Evolutionary conservation across 2,888 invertebrate genomes (phyloP).

Genomic region (Xestobium rufovillosum): DNA sequence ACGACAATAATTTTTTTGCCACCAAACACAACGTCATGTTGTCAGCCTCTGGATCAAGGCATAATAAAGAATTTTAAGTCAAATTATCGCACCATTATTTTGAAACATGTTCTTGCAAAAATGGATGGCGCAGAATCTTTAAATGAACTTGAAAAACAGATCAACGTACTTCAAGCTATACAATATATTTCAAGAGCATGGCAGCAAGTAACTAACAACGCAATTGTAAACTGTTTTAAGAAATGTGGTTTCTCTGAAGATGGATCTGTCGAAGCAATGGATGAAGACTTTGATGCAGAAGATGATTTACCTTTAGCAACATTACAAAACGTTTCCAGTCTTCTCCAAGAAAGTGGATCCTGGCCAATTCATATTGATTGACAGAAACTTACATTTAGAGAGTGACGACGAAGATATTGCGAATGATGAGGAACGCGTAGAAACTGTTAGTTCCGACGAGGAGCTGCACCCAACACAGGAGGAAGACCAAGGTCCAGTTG

Average conservation of each 20-base stretch:
- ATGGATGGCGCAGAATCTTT: constrained; percentile 4
- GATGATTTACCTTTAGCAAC: too few species aligned
- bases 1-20: constrained; percentile 13
- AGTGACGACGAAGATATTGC: too few species aligned
- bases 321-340: too few species aligned
- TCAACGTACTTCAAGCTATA: constrained; percentile 7
- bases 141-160: constrained; percentile 3
- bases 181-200: constrained; percentile 6
- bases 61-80: constrained; percentile 12
- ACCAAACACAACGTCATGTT: constrained; percentile 11
- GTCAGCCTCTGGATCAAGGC: constrained; percentile 13
- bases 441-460: too few species aligned
- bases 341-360: too few species aligned
- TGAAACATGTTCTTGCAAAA: constrained; percentile 6
- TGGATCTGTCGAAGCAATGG: background rate
- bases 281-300: constrained; percentile 3
- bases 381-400: too few species aligned
- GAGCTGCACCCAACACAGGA: too few species aligned
- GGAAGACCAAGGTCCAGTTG: too few species aligned
- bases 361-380: too few species aligned
- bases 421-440: too few species aligned
- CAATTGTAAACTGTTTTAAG: constrained; percentile 6
- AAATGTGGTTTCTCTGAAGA: constrained; percentile 10
- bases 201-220: constrained; percentile 2
- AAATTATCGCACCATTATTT: constrained; percentile 3